These are phyloP conservation scores for Digitonthophagus gazella DNA, from an alignment of 2,888 invertebrate species.

Conservation along the genomic window DNA sequence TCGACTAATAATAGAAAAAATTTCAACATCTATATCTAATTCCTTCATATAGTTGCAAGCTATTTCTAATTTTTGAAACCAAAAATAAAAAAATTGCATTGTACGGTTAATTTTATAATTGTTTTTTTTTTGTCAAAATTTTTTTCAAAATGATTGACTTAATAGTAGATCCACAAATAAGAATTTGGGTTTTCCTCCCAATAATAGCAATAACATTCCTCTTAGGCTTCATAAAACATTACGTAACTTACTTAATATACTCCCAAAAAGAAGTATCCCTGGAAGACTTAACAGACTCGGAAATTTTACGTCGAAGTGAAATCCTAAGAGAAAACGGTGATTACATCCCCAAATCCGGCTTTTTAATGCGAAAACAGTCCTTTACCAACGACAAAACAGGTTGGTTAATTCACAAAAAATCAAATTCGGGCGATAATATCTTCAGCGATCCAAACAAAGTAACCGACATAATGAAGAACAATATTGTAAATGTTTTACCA, in stretches of 20 bases:
- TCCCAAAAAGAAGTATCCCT: slow-evolving; percentile 86
- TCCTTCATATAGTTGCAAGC: too few relatives aligned
- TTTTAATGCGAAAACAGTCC: slow-evolving; percentile 84
- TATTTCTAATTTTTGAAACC: too few relatives aligned
- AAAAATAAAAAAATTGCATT: too few relatives aligned
- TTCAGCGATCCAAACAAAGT: slow-evolving; percentile 80
- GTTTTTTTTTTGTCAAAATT: too few relatives aligned
- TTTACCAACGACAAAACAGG: slow-evolving; percentile 84
- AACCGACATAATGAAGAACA: slow-evolving; percentile 97
- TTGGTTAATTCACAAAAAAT: slow-evolving; percentile 81
- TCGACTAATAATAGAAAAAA: too few relatives aligned
- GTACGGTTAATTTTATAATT: too few relatives aligned
- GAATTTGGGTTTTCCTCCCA: slow-evolving; percentile 98
- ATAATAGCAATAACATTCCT: slow-evolving; percentile 98
- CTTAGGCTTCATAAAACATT: slow-evolving; percentile 95
- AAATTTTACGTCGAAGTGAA: slow-evolving; percentile 89
- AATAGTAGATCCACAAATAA: slow-evolving; percentile 92
- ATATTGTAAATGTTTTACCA: slow-evolving; percentile 93
- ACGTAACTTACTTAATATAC: slow-evolving; percentile 92
- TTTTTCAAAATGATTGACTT: slow-evolving; percentile 60
- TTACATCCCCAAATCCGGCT: slow-evolving; percentile 84
- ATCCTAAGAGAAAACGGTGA: slow-evolving; percentile 93
- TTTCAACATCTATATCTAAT: too few relatives aligned
- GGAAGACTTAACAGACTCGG: slow-evolving; percentile 90
- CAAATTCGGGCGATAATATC: slow-evolving; percentile 51